phyloP scores from a whole-genome alignment of 2,888 invertebrate genomes.

The Acronicta psi region DNA sequence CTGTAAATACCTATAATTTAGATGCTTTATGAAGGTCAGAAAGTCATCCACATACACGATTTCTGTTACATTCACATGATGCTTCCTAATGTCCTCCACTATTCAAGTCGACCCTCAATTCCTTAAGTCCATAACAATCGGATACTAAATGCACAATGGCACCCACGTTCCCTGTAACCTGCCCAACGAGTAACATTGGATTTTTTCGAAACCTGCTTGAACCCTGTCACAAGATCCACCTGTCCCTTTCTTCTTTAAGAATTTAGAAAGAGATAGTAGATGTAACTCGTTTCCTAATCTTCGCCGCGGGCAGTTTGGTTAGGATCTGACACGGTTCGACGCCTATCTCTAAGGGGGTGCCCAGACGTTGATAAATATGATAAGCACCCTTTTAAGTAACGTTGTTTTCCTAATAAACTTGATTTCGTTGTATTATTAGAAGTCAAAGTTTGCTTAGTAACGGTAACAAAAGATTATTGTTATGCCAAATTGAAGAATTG shows the following conservation, averaged over 20 bases:
- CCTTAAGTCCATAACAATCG: conserved; percentile 66
- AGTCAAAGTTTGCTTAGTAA: conserved; percentile 58
- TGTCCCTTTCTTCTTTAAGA: conserved; percentile 47
- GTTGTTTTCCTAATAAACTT: conserved; percentile 66
- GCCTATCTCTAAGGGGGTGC: conserved; percentile 74
- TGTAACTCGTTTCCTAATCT: conserved; percentile 75
- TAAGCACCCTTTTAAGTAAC: conserved; percentile 62
- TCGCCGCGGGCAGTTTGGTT: conserved; percentile 80
- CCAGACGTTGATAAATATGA: conserved; percentile 75
- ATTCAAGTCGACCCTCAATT: conserved; percentile 53
- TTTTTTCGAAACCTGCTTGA: conserved; percentile 68
- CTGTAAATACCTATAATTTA: conserved; percentile 35
- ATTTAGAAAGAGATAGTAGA: conserved; percentile 50
- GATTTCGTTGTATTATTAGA: conserved; percentile 57
- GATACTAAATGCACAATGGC: conserved; percentile 64
- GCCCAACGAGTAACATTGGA: conserved; percentile 65
- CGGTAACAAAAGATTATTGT: conserved; percentile 44
- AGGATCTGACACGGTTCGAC: conserved; percentile 81
- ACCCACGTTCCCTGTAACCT: conserved; percentile 73
- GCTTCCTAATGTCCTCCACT: conserved; percentile 51
- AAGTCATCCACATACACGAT: conserved; percentile 39
- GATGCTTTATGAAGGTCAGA: conserved; percentile 33
- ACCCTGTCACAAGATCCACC: conserved; percentile 53
- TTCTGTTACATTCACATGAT: conserved; percentile 50
- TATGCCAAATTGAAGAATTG: conserved; percentile 50